These are phyloP conservation scores for Metopolophium dirhodum DNA, from an alignment of 1,140 invertebrate species.

Conservation along the genomic window DNA sequence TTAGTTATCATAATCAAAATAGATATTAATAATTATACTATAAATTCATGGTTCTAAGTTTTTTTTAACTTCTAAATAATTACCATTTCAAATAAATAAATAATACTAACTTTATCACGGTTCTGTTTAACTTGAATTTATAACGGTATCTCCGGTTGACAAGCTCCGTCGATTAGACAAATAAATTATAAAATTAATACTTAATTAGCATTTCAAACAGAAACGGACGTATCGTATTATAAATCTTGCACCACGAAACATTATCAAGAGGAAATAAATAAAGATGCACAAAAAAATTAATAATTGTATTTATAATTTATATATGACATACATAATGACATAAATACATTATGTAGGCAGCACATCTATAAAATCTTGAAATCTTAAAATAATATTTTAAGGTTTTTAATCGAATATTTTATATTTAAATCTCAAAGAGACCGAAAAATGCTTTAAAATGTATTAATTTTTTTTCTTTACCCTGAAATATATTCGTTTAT, in stretches of 20 bases:
- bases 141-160: not conserved
- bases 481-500: not conserved
- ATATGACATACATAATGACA: not conserved
- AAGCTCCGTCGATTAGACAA: constrained; percentile 9
- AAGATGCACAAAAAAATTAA: not conserved
- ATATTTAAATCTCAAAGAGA: not conserved
- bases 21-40: not conserved
- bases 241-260: not conserved
- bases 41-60: not conserved
- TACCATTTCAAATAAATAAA: not conserved
- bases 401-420: not conserved
- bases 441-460: not conserved
- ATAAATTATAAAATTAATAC: constrained; percentile 47
- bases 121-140: constrained; percentile 18
- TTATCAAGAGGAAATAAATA: not conserved
- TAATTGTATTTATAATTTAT: not conserved
- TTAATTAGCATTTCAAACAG: constrained; percentile 15
- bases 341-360: not conserved
- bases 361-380: not conserved
- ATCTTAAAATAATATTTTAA: not conserved
- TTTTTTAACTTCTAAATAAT: constrained; percentile 21
- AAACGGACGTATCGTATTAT: not conserved
- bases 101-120: not conserved
- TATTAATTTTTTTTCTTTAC: not conserved
- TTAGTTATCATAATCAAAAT: not conserved